A percentile compares a stretch with the other conserved stretches of the same genome.
Evolutionary conservation across 2,888 invertebrate genomes (phyloP).

Genomic region (Phragmatobia fuliginosa): DNA sequence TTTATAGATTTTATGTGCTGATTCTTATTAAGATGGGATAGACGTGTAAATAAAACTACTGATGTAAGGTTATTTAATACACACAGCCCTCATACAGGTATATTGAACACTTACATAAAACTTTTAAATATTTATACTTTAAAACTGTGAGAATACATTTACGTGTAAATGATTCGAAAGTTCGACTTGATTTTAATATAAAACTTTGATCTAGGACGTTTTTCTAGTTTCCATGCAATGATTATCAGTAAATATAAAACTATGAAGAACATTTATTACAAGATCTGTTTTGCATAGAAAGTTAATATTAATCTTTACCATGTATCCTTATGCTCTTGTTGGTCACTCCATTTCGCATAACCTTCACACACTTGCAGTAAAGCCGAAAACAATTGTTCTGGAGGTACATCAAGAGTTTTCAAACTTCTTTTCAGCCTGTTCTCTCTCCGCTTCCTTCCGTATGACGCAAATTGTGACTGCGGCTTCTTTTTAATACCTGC

Average conservation of each 20-base stretch:
- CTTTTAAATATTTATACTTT: background rate
- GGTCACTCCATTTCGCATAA: slow-evolving; percentile 82
- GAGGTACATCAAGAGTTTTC: slow-evolving; percentile 64
- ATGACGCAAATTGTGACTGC: slow-evolving; percentile 72
- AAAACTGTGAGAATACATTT: background rate
- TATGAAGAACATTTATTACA: background rate
- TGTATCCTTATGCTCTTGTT: slow-evolving; percentile 14
- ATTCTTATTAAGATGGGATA: slow-evolving; percentile 63
- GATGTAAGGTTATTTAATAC: slow-evolving; percentile 20
- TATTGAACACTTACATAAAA: background rate
- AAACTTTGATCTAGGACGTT: background rate
- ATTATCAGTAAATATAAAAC: background rate
- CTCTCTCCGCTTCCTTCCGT: slow-evolving; percentile 70
- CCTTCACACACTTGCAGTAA: slow-evolving; percentile 86
- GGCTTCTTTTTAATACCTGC: slow-evolving; percentile 80
- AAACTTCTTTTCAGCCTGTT: slow-evolving; percentile 56
- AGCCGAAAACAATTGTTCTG: slow-evolving; percentile 83
- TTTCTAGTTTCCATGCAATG: background rate
- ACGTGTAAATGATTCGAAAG: background rate
- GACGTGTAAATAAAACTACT: slow-evolving; percentile 45
- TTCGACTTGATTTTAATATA: background rate
- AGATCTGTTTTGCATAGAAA: background rate
- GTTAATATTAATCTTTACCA: background rate
- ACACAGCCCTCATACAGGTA: slow-evolving; percentile 8
- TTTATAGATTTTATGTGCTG: slow-evolving; percentile 63